Evolutionary conservation across 2,888 invertebrate species (phyloP).

Genomic region (Caenorhabditis afra): DNA sequence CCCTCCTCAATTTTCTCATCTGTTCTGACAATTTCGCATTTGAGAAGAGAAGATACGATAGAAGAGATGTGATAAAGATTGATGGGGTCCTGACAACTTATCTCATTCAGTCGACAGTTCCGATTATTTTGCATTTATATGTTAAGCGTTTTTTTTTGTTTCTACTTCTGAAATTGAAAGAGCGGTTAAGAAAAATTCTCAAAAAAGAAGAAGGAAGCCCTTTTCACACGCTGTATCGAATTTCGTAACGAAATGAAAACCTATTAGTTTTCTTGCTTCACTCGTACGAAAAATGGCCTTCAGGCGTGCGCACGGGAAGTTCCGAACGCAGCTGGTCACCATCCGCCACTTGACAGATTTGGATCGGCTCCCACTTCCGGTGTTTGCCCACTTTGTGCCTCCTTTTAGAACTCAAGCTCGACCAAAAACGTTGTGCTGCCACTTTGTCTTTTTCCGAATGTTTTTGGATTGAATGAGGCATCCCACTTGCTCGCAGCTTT

Average conservation of each 20-base stretch:
- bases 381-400: conserved; percentile 37
- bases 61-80: conserved; percentile 48
- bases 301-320: conserved; percentile 16
- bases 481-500: conserved; percentile 1
- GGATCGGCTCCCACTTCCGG: conserved; percentile 50
- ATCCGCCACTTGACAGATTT: conserved; percentile 55
- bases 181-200: too few species aligned
- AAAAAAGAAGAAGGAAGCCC: too few species aligned
- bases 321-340: conserved; percentile 45
- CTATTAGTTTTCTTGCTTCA: background rate
- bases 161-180: too few species aligned
- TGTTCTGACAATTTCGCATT: conserved; percentile 25
- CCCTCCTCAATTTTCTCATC: conserved; percentile 23
- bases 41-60: conserved; percentile 41
- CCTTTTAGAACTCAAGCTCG: conserved; percentile 16
- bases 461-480: conserved; percentile 2
- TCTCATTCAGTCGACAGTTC: background rate
- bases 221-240: conserved; percentile 27
- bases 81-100: conserved; percentile 28
- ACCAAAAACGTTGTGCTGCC: conserved; percentile 3
- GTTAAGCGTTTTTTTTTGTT: too few species aligned
- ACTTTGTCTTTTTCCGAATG: background rate
- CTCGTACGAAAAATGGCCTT: conserved; percentile 27
- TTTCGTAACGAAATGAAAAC: conserved; percentile 21
- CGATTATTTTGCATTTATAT: background rate